Percentiles rank a stretch among this genome's conserved stretches.
phyloP scores from a whole-genome alignment of 2,113 vertebrate genomes.

The Poicephalus meyeri region DNA sequence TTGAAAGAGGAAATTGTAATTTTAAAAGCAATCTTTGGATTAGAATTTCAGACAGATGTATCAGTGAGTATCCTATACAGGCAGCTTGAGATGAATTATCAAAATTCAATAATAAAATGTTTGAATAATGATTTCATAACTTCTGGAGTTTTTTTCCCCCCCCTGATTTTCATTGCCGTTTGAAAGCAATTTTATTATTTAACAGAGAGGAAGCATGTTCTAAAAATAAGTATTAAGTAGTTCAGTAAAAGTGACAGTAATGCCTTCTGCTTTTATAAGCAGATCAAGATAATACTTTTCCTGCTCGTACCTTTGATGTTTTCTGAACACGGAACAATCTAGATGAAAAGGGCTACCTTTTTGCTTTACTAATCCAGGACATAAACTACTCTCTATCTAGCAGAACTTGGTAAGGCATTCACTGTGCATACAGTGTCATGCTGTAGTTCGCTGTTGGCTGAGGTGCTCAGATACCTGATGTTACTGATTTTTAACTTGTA shows the following conservation, averaged over 20 bases:
- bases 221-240: constrained; percentile 43
- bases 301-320: not conserved
- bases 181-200: not conserved
- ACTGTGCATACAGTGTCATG: not conserved
- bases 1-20: not conserved
- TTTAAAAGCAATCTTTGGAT: not conserved
- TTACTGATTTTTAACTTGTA: not conserved
- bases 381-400: not conserved
- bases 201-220: not conserved
- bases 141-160: not conserved
- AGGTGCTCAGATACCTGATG: not conserved
- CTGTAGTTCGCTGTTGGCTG: not conserved
- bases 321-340: not conserved
- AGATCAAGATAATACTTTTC: constrained; percentile 50
- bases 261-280: constrained; percentile 48
- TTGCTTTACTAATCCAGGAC: not conserved
- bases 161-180: not conserved
- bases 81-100: not conserved
- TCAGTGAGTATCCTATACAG: not conserved
- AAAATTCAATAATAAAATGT: not conserved
- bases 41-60: not conserved
- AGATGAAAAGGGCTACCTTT: not conserved
- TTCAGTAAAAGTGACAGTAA: constrained; percentile 56
- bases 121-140: not conserved
- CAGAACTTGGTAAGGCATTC: not conserved